Evolutionary conservation across 2,113 vertebrate genomes (phyloP), one percentile per base, ranked within the genome.

Genomic region (Uropsilus gracilis): DNA sequence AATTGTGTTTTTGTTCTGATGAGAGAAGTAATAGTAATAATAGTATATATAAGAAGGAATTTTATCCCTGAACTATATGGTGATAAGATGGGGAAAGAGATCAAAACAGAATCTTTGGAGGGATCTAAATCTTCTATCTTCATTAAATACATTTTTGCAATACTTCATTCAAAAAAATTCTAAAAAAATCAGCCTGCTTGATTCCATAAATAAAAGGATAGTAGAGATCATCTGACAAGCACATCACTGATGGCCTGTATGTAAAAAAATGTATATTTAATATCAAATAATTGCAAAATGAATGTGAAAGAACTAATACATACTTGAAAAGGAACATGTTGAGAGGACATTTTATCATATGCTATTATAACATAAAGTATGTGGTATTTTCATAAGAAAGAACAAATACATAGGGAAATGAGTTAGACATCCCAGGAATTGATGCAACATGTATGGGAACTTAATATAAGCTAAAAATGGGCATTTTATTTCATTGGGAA

Each of bases 1-100:
- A 93, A 50, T 81, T 93, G 96, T 95, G 91, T 90, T 89, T 97
- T 92, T 97, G 71, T 97, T 94, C 20, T 71, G n/a, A 42, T 68
- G 53, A 85, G 53, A 92, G 46, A 84, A 44, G 42, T 88, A 68
- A 28, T 80, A 39, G 20, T 64, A 66, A 37, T 50, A n/a, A n/a
- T n/a, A n/a, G n/a, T n/a, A n/a, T 3, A 2, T 42, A 12, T 8
- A 68, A 71, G 66, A 48, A 64, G 6, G 37, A 89, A 3, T 39
- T 77, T 69, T 30, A 20, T 80, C 37, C 20, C 10, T 64, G 20
- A 1, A 53, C 42, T 64, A 10, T 64, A 24, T 55, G n/a, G 17
- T 22, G 55, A 11, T 73, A 71, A 30, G 11, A 18, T 83, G 30
- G n/a, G 30, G 22, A 93, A n/a, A n/a, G n/a, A 83, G 32, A 66